Base-by-base conservation (phyloP, 1,140 invertebrate species). In the Caerostris extrusa region DNA sequence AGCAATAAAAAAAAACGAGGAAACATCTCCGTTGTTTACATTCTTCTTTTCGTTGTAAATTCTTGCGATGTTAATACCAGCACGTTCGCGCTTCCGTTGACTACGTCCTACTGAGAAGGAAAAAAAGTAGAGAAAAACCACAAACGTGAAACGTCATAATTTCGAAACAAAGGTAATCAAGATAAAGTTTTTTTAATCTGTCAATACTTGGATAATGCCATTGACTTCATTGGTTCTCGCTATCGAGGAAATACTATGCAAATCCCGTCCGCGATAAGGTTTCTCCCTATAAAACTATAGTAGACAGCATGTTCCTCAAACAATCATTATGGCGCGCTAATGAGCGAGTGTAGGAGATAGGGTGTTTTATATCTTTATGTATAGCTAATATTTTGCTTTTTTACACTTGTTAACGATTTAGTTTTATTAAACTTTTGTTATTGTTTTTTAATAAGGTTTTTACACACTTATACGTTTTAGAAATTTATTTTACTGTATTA, bases 251-350 rank as follows among this genome's bases (percentile, higher is more conserved):
- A 77, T 50, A 50, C 8, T 53, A 77, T 77, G 71, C 71, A 77
- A 77, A 77, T 50, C 34, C 4, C 34, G 5, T 77, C 10, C 8
- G 34, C 50, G 71, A 77, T 77, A 77, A 77, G 71, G 34, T 50
- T 50, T 77, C 71, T 77, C 53, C 34, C 71, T 77, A 77, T 77
- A 77, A 77, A 77, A 77, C 19, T 53, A 77, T 14, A 50, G 34
- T 50, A 53, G 71, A 77, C 71, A 50, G 8, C 8, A 5, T 50
- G 71, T 12, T 77, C 19, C 71, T 77, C 10, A 77, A 19, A 50
- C 34, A 50, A 50, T 50, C 71, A 53, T 77, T 1, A 77, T 53
- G 71, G 12, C 34, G 19, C 71, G 71, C 34, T 77, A 34, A 77
- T 50, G 10, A 34, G 34, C 34, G 34, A 34, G 34, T 34, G 34